Evolutionary conservation across 2,113 vertebrate genomes (phyloP).

Genomic region (Phrynosoma blainvillii): DNA sequence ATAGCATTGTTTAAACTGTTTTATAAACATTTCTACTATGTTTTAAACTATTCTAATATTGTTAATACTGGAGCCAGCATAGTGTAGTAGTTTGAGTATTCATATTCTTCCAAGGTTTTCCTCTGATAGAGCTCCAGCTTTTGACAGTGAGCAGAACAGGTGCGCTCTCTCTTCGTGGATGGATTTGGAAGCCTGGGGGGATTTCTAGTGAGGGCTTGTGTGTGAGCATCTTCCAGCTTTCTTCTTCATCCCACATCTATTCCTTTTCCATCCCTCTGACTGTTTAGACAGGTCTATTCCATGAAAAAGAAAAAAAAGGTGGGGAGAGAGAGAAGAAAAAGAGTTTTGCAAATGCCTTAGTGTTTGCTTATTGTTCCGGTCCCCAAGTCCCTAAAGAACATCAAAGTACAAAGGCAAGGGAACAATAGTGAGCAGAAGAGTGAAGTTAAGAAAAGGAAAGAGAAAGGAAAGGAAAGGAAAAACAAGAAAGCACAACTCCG

Average conservation of each 20-base stretch:
- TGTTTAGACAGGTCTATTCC: conserved; percentile 6
- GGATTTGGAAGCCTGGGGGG: neutral
- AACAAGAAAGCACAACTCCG: conserved; percentile 28
- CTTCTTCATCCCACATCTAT: neutral
- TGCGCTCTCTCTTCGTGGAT: neutral
- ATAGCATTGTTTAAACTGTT: no score
- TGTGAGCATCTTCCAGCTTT: neutral
- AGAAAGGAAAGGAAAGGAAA: conserved; percentile 24
- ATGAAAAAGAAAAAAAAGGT: neutral
- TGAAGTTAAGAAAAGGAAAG: conserved; percentile 25
- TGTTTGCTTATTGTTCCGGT: conserved; percentile 52
- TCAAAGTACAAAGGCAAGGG: conserved; percentile 63
- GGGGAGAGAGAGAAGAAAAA: neutral
- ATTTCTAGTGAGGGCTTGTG: neutral
- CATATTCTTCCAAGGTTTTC: neutral
- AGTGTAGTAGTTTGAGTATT: neutral
- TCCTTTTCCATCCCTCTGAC: conserved; percentile 11
- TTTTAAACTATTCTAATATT: no score
- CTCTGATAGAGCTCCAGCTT: neutral
- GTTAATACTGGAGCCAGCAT: no score
- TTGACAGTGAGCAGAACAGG: neutral
- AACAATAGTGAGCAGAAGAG: conserved; percentile 48
- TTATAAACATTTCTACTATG: no score
- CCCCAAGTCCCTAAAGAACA: conserved; percentile 59
- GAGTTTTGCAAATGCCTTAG: conserved; percentile 40